A percentile compares a stretch with the other conserved stretches of the same genome.
Conservation (phyloP, 2,797 vertebrate species). For the Manis javanica region DNA sequence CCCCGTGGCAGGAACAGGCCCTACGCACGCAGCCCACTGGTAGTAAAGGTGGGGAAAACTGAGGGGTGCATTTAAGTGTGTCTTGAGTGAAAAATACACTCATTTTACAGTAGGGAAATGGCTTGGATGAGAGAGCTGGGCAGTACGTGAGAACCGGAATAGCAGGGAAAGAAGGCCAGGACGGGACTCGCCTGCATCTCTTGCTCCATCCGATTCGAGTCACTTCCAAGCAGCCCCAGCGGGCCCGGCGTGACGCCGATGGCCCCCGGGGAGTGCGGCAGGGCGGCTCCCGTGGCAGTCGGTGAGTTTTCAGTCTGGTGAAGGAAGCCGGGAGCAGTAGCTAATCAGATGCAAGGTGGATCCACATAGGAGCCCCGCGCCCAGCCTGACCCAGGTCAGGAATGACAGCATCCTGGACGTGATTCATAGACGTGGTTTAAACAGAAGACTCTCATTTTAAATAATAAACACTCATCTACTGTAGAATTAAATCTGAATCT, state of each 20-base stretch:
- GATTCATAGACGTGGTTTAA: not conserved
- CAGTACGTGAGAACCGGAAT: not conserved
- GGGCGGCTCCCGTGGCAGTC: not conserved
- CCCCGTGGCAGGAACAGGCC: fast-evolving
- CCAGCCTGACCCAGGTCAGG: fast-evolving
- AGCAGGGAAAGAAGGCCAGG: not conserved
- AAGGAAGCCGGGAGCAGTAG: not conserved
- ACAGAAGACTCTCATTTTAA: not conserved
- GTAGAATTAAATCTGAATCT: conserved; percentile 37
- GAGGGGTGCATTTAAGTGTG: fast-evolving
- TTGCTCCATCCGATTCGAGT: fast-evolving
- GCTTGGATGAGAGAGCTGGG: not conserved
- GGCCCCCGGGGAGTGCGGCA: too few relatives aligned
- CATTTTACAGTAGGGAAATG: not conserved
- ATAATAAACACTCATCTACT: not conserved
- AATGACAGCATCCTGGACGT: not conserved
- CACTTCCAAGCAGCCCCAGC: not conserved
- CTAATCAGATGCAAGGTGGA: fast-evolving
- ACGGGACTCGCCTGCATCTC: fast-evolving
- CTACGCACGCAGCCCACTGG: not conserved
- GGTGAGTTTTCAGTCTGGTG: not conserved
- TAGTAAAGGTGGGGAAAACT: not conserved
- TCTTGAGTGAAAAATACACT: too few relatives aligned
- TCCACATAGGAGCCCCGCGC: fast-evolving
- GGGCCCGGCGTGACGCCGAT: fast-evolving